Evolutionary conservation across 2,797 vertebrate species (phyloP), one percentile per base, ranked within the genome.

Genomic region (Enteromius unitaeniatus): DNA sequence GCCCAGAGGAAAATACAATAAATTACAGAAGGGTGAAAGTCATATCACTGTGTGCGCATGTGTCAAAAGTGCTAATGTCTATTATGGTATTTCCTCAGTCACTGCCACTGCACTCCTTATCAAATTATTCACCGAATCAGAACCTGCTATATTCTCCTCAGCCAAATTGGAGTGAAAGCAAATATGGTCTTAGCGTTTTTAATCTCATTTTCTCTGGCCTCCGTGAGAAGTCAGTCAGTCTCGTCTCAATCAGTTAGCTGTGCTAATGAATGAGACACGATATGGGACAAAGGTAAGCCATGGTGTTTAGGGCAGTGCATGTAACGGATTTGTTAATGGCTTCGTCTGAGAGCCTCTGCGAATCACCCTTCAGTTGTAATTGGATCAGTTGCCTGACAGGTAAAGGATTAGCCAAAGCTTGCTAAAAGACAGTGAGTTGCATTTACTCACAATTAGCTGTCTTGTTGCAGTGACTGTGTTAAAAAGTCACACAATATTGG

Each of bases 201-300:
- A 1, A 47, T 81, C 34, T 10, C 28, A 51, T 74, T 74, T 51
- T 65, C 23, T 10, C 9, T 40, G 19, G 6, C n/a, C 6, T 40
- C 3, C 6, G 51, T 37, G 19, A 78, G 42, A 51, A 47, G 37
- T 65, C 34, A 23, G 51, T 78, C 47, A 76, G 21, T 67, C 64
- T 79, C 21, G 67, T 40, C 17, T 58, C 37, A 58, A 79, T 72
- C 26, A 69, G 51, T 23, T 55, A 53, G 23, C 5, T 37, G 9
- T 6, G 58, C 76, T 79, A 85, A 73, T 88, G 82, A 85, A 86
- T 84, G 60, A 58, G 51, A 37, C 51, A 42, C 9, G 69, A 88
- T 85, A 79, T 89, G 86, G 83, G 86, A 72, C 83, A 85, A 88
- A 88, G 70, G 82, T 86, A 84, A 88, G 60, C 70, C 64, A 40